Conservation (phyloP, 2,888 invertebrate genomes). For the Acronicta leporina region DNA sequence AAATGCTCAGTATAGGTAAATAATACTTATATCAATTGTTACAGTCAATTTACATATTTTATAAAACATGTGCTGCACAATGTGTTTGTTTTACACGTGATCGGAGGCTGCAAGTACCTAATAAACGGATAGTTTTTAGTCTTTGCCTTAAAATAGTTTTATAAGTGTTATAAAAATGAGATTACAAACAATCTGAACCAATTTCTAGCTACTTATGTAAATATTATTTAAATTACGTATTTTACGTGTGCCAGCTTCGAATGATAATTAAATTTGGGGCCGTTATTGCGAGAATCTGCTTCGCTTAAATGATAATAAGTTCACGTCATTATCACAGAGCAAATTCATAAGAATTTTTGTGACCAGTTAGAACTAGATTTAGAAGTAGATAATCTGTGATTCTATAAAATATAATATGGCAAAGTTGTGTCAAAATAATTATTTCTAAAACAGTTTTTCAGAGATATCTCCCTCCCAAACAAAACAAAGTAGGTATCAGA, state of each 20-base stretch:
- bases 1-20: slow-evolving; percentile 27
- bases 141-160: background rate
- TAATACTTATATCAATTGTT: slow-evolving; percentile 29
- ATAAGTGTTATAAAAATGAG: background rate
- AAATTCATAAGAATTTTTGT: background rate
- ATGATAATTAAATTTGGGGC: background rate
- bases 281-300: background rate
- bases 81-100: slow-evolving; percentile 36
- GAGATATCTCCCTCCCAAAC: too few relatives aligned
- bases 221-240: slow-evolving; percentile 3
- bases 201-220: background rate
- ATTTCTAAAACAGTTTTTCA: too few relatives aligned
- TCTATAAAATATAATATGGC: too few relatives aligned
- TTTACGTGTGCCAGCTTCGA: background rate
- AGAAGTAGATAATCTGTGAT: too few relatives aligned
- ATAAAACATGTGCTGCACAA: slow-evolving; percentile 31
- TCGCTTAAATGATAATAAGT: background rate
- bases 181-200: background rate
- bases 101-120: slow-evolving; percentile 5
- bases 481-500: too few relatives aligned
- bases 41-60: slow-evolving; percentile 48
- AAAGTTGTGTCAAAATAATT: too few relatives aligned
- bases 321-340: background rate
- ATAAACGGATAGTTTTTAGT: background rate
- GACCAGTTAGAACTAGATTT: too few relatives aligned